phyloP scores from a whole-genome alignment of 2,113 vertebrate genomes.

The Spea bombifrons region DNA sequence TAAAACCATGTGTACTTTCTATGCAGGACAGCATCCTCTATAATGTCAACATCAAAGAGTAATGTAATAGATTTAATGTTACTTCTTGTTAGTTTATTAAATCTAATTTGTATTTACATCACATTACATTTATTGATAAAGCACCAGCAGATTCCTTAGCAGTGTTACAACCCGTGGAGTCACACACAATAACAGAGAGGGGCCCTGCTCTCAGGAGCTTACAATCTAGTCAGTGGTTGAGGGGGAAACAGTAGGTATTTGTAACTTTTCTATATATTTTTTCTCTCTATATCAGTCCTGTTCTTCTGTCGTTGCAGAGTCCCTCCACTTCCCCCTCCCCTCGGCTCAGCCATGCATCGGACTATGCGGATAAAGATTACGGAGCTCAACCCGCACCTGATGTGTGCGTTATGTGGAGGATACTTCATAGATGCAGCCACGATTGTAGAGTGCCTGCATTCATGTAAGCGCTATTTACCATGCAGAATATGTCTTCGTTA shows the following conservation, averaged over 20 bases:
- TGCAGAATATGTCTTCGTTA: too few species aligned
- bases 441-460: conserved; percentile 93
- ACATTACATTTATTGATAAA: too few species aligned
- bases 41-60: too few species aligned
- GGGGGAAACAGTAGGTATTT: too few species aligned
- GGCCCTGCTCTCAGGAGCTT: too few species aligned
- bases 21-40: too few species aligned
- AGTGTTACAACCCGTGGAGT: too few species aligned
- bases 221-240: too few species aligned
- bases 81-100: neutral
- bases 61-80: neutral
- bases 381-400: conserved; percentile 75
- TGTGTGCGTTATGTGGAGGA: conserved; percentile 85
- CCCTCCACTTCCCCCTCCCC: neutral
- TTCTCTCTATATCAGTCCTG: neutral
- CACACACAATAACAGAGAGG: too few species aligned
- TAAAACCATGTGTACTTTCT: too few species aligned
- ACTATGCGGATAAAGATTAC: conserved; percentile 74
- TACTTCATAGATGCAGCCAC: conserved; percentile 93
- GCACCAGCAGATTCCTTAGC: too few species aligned
- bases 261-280: neutral
- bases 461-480: conserved; percentile 73
- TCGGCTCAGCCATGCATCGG: conserved; percentile 66
- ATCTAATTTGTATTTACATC: neutral
- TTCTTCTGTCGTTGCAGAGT: neutral